Evolutionary conservation across 2,113 vertebrate genomes (phyloP).

Genomic region (Sphyrna mokarran): DNA sequence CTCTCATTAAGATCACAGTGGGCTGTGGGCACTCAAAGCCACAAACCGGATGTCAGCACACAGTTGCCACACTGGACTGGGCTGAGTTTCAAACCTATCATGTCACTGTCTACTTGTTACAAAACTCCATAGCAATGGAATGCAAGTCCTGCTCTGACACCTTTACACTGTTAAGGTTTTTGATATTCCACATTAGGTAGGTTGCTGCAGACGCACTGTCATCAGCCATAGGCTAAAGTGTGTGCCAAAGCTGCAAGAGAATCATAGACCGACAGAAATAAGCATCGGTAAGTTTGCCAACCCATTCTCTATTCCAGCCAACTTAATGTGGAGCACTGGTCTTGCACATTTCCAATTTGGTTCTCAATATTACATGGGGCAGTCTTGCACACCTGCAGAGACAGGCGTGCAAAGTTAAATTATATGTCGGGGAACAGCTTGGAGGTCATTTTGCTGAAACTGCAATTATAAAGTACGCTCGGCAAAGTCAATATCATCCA

Average conservation of each 20-base stretch:
- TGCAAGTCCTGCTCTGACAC: neutral
- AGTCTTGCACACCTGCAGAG: neutral
- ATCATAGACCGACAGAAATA: neutral
- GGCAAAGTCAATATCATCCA: neutral
- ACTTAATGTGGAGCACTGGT: neutral
- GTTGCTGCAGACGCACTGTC: neutral
- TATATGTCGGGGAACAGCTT: too few relatives aligned
- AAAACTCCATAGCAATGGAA: neutral
- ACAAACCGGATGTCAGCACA: slow-evolving; percentile 45
- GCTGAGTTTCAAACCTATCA: neutral
- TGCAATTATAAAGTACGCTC: neutral
- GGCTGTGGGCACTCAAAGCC: slow-evolving; percentile 50
- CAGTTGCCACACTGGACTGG: neutral
- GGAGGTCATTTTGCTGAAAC: neutral
- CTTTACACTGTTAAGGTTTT: neutral
- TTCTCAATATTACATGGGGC: neutral
- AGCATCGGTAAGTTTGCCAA: neutral
- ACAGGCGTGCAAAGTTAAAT: neutral
- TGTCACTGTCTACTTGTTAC: too few relatives aligned
- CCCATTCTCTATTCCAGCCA: neutral
- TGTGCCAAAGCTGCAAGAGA: neutral
- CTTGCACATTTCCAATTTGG: neutral
- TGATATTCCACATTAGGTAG: neutral
- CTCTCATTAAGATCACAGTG: slow-evolving; percentile 66
- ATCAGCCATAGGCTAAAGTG: neutral